These are phyloP conservation scores for Autographa gamma DNA, from an alignment of 2,888 invertebrate species.

Conservation along the genomic window DNA sequence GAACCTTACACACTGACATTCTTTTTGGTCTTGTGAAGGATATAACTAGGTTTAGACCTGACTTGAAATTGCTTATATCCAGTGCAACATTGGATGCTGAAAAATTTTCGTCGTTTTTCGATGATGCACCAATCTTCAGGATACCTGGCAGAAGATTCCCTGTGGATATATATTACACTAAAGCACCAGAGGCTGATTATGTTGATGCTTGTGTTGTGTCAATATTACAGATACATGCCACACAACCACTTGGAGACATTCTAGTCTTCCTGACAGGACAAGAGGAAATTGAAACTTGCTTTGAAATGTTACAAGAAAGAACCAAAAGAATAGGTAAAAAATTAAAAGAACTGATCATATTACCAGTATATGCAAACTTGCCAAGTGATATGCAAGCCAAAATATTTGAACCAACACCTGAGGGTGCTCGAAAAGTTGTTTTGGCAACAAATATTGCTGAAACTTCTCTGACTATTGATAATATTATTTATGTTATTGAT, in stretches of 20 bases:
- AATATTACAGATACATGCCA: constrained; percentile 98
- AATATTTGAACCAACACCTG: constrained; percentile 99
- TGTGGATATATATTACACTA: constrained; percentile 99
- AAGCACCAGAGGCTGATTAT: constrained; percentile 99
- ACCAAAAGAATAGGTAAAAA: constrained; percentile 97
- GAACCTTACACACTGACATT: constrained; percentile 99
- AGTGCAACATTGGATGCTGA: constrained; percentile 99
- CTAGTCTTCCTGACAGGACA: constrained; percentile 98
- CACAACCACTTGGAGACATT: constrained; percentile 98
- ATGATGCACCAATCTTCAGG: constrained; percentile 98
- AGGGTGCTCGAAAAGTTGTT: constrained; percentile 98
- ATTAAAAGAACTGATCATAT: constrained; percentile 96
- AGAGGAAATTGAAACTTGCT: constrained; percentile 97
- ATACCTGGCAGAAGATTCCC: constrained; percentile 99
- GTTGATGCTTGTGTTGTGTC: constrained; percentile 99
- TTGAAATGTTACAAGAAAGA: constrained; percentile 96
- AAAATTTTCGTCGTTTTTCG: constrained; percentile 99
- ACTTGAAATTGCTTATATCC: constrained; percentile 98
- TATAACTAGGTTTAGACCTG: constrained; percentile 97
- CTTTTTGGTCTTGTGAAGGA: constrained; percentile 99
- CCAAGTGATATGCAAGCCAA: constrained; percentile 99
- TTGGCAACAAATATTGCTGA: constrained; percentile 99
- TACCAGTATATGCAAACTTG: constrained; percentile 99
- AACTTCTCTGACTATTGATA: constrained; percentile 99
- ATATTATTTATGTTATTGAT: constrained; percentile 99